Evolutionary conservation across 2,113 vertebrate species (phyloP).

Genomic region (Dromaius novaehollandiae): DNA sequence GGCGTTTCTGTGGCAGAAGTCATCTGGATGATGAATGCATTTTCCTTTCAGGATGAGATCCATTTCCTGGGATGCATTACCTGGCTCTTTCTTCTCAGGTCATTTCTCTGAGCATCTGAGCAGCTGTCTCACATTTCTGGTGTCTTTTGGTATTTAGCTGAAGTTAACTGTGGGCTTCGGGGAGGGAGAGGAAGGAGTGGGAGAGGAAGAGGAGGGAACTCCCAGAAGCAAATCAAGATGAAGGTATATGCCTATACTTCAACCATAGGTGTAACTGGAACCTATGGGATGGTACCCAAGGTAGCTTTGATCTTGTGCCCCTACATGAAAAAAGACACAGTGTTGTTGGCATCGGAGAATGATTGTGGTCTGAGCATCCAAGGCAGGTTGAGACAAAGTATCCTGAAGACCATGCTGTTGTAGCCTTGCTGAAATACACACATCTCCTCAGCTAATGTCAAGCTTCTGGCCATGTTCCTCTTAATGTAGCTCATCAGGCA

Average conservation of each 20-base stretch:
- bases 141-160: neutral
- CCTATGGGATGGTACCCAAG: neutral
- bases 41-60: constrained; percentile 52
- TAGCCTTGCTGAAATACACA: neutral
- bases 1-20: constrained; percentile 54
- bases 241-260: constrained; percentile 1
- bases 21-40: constrained; percentile 67
- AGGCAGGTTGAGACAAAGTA: neutral
- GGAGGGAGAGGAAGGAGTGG: neutral
- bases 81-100: constrained; percentile 61
- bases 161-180: neutral
- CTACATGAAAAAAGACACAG: neutral
- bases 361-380: neutral
- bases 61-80: constrained; percentile 66
- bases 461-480: neutral
- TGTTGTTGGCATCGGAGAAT: neutral
- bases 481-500: neutral
- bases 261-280: constrained; percentile 33
- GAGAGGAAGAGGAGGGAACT: neutral
- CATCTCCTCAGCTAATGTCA: neutral
- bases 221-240: neutral
- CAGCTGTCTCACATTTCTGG: constrained; percentile 60
- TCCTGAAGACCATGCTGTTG: neutral
- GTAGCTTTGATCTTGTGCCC: constrained; percentile 38
- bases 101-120: constrained; percentile 50